phyloP scores from a whole-genome alignment of 2,797 vertebrate species.

The Falco columbarius region DNA sequence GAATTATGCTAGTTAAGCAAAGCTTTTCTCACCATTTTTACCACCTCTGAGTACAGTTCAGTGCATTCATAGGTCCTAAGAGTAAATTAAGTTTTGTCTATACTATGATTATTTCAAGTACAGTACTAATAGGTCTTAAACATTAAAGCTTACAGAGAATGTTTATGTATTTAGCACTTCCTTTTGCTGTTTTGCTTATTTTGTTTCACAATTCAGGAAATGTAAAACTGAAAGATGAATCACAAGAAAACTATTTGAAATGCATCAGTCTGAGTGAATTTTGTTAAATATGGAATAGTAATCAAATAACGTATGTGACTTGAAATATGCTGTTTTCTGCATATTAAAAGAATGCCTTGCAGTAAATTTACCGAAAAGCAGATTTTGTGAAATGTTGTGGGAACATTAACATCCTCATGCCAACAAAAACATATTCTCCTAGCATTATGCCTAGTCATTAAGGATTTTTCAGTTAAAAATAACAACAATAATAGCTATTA shows the following conservation, averaged over 20 bases:
- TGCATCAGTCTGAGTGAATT: slow-evolving; percentile 53
- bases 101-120: background rate
- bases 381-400: slow-evolving; percentile 49
- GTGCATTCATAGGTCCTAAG: background rate
- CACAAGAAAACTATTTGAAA: slow-evolving; percentile 48
- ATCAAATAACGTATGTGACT: slow-evolving; percentile 38
- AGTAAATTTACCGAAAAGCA: slow-evolving; percentile 59
- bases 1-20: background rate
- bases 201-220: slow-evolving; percentile 42
- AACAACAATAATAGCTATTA: slow-evolving; percentile 25
- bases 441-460: slow-evolving; percentile 21
- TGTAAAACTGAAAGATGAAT: slow-evolving; percentile 49
- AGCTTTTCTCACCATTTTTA: background rate
- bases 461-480: slow-evolving; percentile 48
- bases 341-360: slow-evolving; percentile 51
- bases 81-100: background rate
- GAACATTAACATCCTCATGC: slow-evolving; percentile 41
- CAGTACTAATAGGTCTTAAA: background rate
- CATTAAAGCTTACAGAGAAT: background rate
- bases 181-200: slow-evolving; percentile 43
- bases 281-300: slow-evolving; percentile 46
- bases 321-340: slow-evolving; percentile 49
- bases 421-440: slow-evolving; percentile 28
- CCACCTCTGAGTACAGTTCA: background rate
- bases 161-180: slow-evolving; percentile 28